These are phyloP conservation scores for Bembecia ichneumoniformis DNA, from an alignment of 2,888 invertebrate species.

Conservation along the genomic window DNA sequence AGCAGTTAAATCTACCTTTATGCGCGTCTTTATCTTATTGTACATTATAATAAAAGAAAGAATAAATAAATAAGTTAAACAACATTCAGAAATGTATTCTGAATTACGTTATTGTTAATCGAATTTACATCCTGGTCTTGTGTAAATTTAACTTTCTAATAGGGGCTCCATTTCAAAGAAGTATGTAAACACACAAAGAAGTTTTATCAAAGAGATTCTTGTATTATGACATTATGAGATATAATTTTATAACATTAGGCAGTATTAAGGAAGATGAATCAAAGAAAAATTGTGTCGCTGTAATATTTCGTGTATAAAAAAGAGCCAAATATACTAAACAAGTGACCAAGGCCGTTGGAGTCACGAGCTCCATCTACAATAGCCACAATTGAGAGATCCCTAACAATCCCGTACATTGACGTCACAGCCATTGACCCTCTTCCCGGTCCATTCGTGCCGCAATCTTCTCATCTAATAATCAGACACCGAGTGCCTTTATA, in stretches of 20 bases:
- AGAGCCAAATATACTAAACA: constrained; percentile 8
- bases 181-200: no score
- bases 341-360: constrained; percentile 19
- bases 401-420: constrained; percentile 18
- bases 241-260: no score
- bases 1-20: neutral
- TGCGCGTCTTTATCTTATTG: no score
- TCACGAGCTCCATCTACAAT: constrained; percentile 18
- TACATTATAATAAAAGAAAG: no score
- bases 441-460: constrained; percentile 18
- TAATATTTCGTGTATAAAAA: neutral
- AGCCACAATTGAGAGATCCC: constrained; percentile 11
- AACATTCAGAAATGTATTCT: no score
- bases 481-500: constrained; percentile 1
- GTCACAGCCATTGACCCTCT: constrained; percentile 37
- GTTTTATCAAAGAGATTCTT: no score
- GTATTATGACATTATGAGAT: no score
- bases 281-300: neutral
- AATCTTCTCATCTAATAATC: constrained; percentile 23
- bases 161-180: no score
- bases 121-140: no score
- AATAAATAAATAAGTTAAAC: no score
- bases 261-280: neutral
- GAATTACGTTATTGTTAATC: no score
- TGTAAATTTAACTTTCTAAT: no score